A percentile compares a stretch with the other conserved stretches of the same genome.
Evolutionary conservation across 2,888 invertebrate species (phyloP).

Genomic region (Pherbina coryleti): DNA sequence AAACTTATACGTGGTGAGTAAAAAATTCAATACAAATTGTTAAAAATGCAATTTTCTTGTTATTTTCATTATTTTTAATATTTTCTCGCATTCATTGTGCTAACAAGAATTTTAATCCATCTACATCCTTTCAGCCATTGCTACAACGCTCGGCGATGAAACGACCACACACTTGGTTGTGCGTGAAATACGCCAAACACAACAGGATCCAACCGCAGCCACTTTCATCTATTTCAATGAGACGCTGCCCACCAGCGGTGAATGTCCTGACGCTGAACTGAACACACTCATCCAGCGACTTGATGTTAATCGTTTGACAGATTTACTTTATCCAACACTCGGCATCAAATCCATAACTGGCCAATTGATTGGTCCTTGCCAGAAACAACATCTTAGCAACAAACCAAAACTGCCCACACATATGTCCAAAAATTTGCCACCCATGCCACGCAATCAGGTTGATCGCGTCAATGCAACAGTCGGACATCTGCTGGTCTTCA

Average conservation of each 20-base stretch:
- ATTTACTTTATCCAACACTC: constrained; percentile 77
- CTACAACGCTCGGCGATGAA: constrained; percentile 69
- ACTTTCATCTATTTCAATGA: constrained; percentile 84
- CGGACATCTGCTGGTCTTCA: constrained; percentile 84
- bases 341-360: constrained; percentile 76
- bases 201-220: constrained; percentile 70
- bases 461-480: constrained; percentile 86
- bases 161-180: constrained; percentile 64
- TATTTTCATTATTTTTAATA: neutral
- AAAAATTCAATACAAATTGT: too few species aligned
- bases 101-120: neutral
- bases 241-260: constrained; percentile 77
- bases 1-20: constrained; percentile 73
- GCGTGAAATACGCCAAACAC: constrained; percentile 66
- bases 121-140: constrained; percentile 60
- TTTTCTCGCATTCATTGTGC: neutral
- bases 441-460: constrained; percentile 86
- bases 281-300: constrained; percentile 73
- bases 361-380: constrained; percentile 79
- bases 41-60: too few species aligned
- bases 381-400: constrained; percentile 70
- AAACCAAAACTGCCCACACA: constrained; percentile 72
- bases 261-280: constrained; percentile 83
- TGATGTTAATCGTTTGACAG: constrained; percentile 71
- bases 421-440: constrained; percentile 77